These are phyloP conservation scores for Onychostoma macrolepis DNA, from an alignment of 2,113 vertebrate genomes.

Conservation along the genomic window DNA sequence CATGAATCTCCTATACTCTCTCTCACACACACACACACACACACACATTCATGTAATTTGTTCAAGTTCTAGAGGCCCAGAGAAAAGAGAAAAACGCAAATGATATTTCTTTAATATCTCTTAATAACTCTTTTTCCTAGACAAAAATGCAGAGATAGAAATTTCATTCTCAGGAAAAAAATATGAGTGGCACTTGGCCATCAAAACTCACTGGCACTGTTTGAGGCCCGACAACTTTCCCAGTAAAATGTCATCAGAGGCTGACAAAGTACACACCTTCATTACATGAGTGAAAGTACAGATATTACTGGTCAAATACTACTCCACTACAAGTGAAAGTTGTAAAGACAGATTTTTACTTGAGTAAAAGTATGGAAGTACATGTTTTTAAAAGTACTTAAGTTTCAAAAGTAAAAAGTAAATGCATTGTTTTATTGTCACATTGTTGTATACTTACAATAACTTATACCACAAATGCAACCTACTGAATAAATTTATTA, in stretches of 20 bases:
- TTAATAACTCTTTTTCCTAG: neutral
- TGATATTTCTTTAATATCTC: neutral
- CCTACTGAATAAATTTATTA: no score
- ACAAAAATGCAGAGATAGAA: neutral
- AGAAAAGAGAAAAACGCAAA: neutral
- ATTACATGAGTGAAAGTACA: no score
- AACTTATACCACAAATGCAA: no score
- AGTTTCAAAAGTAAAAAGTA: no score
- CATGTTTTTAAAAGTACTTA: no score
- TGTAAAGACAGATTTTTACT: no score
- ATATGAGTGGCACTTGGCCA: neutral
- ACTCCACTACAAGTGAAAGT: no score
- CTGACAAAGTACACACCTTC: no score
- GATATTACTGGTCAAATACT: no score
- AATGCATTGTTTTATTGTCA: no score
- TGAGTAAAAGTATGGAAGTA: no score
- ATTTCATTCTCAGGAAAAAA: neutral
- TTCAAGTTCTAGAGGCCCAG: slow-evolving; percentile 38
- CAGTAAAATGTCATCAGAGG: neutral
- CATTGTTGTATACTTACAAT: no score
- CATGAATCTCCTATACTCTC: neutral
- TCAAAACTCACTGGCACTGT: neutral
- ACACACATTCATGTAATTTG: slow-evolving; percentile 28
- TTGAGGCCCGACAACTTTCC: neutral
- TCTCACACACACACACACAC: slow-evolving; percentile 46